Base-by-base conservation (phyloP, 2,888 invertebrate genomes). In the Pristionchus entomophagus region DNA sequence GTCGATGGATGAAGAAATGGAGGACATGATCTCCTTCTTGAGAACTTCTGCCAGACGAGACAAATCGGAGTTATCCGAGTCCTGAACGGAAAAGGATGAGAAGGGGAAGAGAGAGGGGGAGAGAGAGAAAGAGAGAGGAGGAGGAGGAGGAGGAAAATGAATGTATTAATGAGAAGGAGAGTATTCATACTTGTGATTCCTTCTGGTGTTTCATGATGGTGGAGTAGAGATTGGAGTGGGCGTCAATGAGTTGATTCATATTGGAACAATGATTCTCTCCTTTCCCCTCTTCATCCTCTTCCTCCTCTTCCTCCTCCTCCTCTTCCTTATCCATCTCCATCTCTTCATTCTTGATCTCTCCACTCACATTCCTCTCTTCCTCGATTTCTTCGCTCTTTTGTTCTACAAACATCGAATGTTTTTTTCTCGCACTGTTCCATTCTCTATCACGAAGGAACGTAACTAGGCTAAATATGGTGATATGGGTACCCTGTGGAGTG, bases 41-140 rank as follows among this genome's bases (percentile, higher is more conserved):
- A 98, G 95, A 86, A 96, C 96, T 93, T 97, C 97, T n/a, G 97
- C 97, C 83, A 98, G 95, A 85, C 96, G 96, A 94, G 97, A 97
- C 69, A 88, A 78, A 59, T 90, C 88, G 38, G 86, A 77, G 29
- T 29, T 35, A 5, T 29, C 29, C 35, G 5, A 29, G 10, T 65
- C 65, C 65, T 65, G 19, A 32, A 29, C 4, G 19, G 6, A 17
- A 32, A 17, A 6, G 29, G 19, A 32, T 86, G 87, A 56, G 56
- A 56, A 56, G 56, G n/a, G n/a, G n/a, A n/a, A n/a, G 56, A 56
- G 17, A 22, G 56, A 17, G 56, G 19, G 56, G 56, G n/a, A 56
- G 56, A 56, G 56, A n/a, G n/a, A n/a, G 19, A 32, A 29, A 29
- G 19, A 29, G 6, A 32, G 5, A 6, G 29, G 19, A 32, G 84